Percentiles rank a stretch among this genome's conserved stretches.
Conservation (phyloP, 2,797 vertebrate genomes). For the Parambassis ranga region DNA sequence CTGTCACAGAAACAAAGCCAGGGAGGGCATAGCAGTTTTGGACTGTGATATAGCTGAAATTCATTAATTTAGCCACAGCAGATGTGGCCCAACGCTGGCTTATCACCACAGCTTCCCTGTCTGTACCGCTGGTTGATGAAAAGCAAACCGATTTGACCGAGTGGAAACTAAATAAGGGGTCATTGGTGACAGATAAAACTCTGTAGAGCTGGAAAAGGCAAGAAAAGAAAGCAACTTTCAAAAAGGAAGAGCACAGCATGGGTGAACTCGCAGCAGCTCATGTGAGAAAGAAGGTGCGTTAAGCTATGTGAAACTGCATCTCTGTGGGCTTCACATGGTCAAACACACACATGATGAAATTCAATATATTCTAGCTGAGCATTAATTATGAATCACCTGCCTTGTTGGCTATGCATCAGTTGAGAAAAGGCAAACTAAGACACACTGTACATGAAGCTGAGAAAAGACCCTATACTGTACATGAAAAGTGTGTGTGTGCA, state of each 20-base stretch:
- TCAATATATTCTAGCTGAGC: conserved; percentile 51
- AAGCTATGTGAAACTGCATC: conserved; percentile 23
- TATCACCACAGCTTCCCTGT: conserved; percentile 10
- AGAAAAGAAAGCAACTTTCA: neutral
- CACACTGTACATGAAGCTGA: conserved; percentile 8
- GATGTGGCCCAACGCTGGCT: conserved; percentile 31
- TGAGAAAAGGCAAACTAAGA: conserved; percentile 49
- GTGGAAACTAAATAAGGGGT: conserved; percentile 11
- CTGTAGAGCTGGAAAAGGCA: neutral
- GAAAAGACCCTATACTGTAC: conserved; percentile 40
- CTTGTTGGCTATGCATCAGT: conserved; percentile 59
- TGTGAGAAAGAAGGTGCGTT: conserved; percentile 23
- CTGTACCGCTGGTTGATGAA: conserved; percentile 23
- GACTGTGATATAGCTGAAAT: conserved; percentile 40
- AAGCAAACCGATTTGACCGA: conserved; percentile 7
- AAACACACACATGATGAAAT: conserved; percentile 60
- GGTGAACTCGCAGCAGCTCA: neutral
- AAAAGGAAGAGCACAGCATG: neutral
- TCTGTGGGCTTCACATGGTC: conserved; percentile 20
- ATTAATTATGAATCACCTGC: conserved; percentile 71
- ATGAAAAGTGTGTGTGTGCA: conserved; percentile 8
- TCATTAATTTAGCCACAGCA: conserved; percentile 49
- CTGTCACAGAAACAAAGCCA: conserved; percentile 38
- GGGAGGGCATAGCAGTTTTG: conserved; percentile 32
- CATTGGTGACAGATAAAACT: conserved; percentile 1